These are phyloP conservation scores for Epinephelus moara DNA, from an alignment of 2,113 vertebrate species.

Conservation along the genomic window DNA sequence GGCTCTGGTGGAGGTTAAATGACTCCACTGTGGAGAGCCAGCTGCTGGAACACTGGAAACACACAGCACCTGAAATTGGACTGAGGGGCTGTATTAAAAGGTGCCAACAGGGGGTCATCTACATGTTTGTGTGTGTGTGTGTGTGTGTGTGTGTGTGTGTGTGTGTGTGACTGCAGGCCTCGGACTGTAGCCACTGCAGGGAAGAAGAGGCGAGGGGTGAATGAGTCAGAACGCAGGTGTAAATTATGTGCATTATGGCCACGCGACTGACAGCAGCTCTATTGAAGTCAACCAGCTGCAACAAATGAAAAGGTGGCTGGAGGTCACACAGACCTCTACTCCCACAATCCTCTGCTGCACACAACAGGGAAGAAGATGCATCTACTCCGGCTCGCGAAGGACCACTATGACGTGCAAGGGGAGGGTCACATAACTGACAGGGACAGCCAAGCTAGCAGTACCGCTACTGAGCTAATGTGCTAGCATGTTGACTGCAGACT, in stretches of 20 bases:
- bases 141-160: neutral
- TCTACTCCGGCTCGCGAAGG: neutral
- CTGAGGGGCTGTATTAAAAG: conserved; percentile 32
- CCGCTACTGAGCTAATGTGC: neutral
- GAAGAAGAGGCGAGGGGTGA: conserved; percentile 22
- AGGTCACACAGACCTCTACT: conserved; percentile 69
- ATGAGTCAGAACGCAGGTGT: conserved; percentile 45
- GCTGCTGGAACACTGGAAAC: conserved; percentile 54
- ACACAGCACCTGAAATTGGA: conserved; percentile 46
- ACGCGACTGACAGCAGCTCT: conserved; percentile 65
- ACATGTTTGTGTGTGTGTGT: conserved; percentile 14
- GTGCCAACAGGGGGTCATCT: conserved; percentile 40
- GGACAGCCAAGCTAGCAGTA: neutral
- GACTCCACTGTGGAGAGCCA: conserved; percentile 52
- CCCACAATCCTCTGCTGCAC: conserved; percentile 37
- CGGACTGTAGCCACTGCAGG: conserved; percentile 11
- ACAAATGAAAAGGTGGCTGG: conserved; percentile 77
- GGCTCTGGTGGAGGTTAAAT: conserved; percentile 66
- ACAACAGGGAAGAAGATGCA: neutral
- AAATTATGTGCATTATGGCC: conserved; percentile 70
- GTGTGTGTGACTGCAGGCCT: neutral
- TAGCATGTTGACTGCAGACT: neutral
- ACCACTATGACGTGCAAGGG: neutral
- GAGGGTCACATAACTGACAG: conserved; percentile 1
- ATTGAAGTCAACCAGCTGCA: conserved; percentile 76